Evolutionary conservation across 2,888 invertebrate genomes (phyloP).

Genomic region (Eupithecia pulchellata): DNA sequence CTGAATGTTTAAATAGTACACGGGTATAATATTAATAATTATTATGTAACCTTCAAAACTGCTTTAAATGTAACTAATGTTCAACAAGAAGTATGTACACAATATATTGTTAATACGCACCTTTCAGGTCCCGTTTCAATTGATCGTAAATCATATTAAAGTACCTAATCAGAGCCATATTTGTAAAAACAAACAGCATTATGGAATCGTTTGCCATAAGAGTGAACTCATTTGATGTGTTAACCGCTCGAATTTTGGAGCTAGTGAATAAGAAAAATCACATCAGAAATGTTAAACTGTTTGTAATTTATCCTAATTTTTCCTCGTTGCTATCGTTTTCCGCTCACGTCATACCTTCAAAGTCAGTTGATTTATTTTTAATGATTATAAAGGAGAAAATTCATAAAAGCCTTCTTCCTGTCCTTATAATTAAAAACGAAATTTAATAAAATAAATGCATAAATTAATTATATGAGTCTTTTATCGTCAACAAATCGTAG

Average conservation of each 20-base stretch:
- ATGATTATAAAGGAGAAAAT: neutral
- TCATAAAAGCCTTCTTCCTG: neutral
- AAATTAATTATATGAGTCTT: neutral
- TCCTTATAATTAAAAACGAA: neutral
- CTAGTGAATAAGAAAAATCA: neutral
- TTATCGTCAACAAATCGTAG: neutral
- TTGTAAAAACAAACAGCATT: slow-evolving; percentile 22
- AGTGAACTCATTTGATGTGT: neutral
- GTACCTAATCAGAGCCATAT: slow-evolving; percentile 30
- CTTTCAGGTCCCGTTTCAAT: neutral
- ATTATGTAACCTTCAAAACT: too few relatives aligned
- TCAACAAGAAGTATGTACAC: too few relatives aligned
- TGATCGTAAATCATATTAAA: neutral
- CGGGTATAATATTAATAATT: too few relatives aligned
- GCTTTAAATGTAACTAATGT: too few relatives aligned
- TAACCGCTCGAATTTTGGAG: neutral
- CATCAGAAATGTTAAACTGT: neutral
- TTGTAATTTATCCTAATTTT: neutral
- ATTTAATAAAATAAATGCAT: too few relatives aligned
- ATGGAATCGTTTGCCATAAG: slow-evolving; percentile 26
- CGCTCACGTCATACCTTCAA: neutral
- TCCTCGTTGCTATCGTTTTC: neutral
- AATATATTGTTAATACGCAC: too few relatives aligned
- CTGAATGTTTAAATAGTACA: too few relatives aligned
- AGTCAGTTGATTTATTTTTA: neutral